Percentiles rank a stretch among this genome's conserved stretches.
These are phyloP conservation scores for Lepisosteus osseus DNA, from an alignment of 2,113 vertebrate species.

Conservation along the genomic window DNA sequence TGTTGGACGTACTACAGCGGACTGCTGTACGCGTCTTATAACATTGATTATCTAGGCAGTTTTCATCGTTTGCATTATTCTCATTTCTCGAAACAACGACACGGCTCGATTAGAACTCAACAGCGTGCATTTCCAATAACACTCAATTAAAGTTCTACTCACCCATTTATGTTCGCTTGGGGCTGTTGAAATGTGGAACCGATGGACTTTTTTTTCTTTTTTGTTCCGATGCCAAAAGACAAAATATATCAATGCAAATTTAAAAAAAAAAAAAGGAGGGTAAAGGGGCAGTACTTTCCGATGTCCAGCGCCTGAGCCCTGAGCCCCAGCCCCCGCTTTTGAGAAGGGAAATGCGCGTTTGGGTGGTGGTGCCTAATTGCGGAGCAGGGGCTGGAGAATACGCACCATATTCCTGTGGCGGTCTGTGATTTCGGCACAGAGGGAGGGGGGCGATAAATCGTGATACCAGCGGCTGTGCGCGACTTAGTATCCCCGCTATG, in stretches of 20 bases:
- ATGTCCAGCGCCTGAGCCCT: slow-evolving; percentile 4
- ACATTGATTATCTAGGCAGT: background rate
- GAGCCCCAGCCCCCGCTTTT: slow-evolving; percentile 5
- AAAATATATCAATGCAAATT: slow-evolving; percentile 9
- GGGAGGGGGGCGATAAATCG: background rate
- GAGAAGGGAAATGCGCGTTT: background rate
- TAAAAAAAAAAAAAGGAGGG: slow-evolving; percentile 13
- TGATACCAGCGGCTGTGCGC: background rate
- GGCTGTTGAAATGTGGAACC: background rate
- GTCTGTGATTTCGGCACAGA: background rate
- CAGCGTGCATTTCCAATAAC: background rate
- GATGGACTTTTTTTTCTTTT: slow-evolving; percentile 23
- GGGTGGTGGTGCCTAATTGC: slow-evolving; percentile 6
- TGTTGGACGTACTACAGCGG: no score
- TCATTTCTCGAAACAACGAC: background rate
- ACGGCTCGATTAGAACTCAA: no score
- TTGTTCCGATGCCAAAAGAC: background rate
- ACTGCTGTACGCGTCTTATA: no score
- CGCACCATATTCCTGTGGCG: slow-evolving; percentile 10
- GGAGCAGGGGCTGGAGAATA: slow-evolving; percentile 5
- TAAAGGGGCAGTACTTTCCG: slow-evolving; percentile 15
- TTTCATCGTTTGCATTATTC: background rate
- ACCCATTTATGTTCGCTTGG: slow-evolving; percentile 24
- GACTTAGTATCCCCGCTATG: background rate
- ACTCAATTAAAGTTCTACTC: background rate